A percentile compares a stretch with the other conserved stretches of the same genome.
phyloP scores from a whole-genome alignment of 2,797 vertebrate genomes.

The Danio choprae region DNA sequence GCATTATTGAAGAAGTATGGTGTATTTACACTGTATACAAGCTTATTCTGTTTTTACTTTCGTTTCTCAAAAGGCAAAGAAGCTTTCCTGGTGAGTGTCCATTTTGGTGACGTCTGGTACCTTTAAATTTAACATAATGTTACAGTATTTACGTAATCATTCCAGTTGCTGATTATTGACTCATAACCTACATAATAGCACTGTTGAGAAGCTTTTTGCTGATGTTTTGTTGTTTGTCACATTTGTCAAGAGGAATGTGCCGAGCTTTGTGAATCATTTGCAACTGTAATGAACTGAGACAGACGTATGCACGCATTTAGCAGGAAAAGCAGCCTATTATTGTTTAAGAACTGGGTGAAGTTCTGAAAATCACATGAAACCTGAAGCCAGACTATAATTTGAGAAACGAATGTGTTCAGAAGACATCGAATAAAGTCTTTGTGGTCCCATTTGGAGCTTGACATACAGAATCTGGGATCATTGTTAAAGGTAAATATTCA shows the following conservation, averaged over 20 bases:
- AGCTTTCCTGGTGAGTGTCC: no score
- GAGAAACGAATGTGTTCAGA: neutral
- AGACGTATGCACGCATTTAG: neutral
- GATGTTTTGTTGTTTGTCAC: neutral
- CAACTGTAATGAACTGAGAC: neutral
- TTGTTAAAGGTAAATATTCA: neutral
- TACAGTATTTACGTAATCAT: neutral
- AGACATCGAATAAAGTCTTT: neutral
- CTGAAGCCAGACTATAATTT: neutral
- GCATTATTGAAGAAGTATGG: no score
- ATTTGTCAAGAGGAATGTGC: neutral
- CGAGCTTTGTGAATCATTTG: conserved; percentile 1
- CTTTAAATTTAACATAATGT: neutral
- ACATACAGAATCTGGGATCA: neutral
- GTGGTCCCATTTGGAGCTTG: neutral
- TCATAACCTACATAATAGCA: neutral
- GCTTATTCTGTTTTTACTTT: no score
- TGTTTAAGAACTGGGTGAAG: neutral
- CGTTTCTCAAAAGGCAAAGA: no score
- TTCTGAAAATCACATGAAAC: neutral
- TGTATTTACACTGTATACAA: no score
- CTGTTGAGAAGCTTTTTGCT: neutral
- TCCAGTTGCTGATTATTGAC: neutral
- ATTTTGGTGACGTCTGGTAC: neutral
- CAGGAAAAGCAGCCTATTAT: neutral